Base-by-base conservation (phyloP, 1,140 invertebrate genomes). In the Cotesia typhae region DNA sequence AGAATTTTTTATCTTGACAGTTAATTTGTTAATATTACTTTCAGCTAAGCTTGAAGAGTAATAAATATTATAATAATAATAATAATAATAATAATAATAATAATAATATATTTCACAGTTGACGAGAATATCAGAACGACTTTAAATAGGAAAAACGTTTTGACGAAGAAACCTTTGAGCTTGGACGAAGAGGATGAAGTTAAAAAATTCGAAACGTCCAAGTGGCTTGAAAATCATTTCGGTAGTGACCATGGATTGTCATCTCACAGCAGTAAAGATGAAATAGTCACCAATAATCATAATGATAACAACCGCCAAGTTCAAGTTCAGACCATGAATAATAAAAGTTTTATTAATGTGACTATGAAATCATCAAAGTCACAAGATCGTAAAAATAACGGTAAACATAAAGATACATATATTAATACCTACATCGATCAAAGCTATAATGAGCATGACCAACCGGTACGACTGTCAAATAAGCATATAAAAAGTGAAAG, bases 171-270 rank as follows among this genome's bases (percentile, higher is more conserved):
- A 51, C 94, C 94, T 0, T 82, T 95, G 47, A 93, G 95, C 81
- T 92, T 95, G 76, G 93, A 94, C 79, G 90, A 94, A 77, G 95
- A 97, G 84, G 94, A 96, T 81, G 92, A 96, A 82, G 95, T 95
- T 1, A 89, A 94, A 65, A 94, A 95, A 86, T 92, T 92, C 76
- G 95, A 94, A 88, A 97, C 94, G 0, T 94, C 92, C 75, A 95
- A 93, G 84, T 98, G 94, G 94, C 86, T 96, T 12, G 94, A 96
- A 75, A 92, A 92, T 78, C 95, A 96, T 80, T 96, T 96, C 78
- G 95, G 95, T 53, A 95, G 94, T 81, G 94, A 94, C 64, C 94
- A 93, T 1, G 88, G 92, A 7, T 93, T 92, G 0, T 94, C 93
- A 0, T 91, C 90, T 63, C 55, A 38, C 12, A 51, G 36, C 0